phyloP scores from a whole-genome alignment of 2,797 vertebrate genomes.

The Sebastes alutus region DNA sequence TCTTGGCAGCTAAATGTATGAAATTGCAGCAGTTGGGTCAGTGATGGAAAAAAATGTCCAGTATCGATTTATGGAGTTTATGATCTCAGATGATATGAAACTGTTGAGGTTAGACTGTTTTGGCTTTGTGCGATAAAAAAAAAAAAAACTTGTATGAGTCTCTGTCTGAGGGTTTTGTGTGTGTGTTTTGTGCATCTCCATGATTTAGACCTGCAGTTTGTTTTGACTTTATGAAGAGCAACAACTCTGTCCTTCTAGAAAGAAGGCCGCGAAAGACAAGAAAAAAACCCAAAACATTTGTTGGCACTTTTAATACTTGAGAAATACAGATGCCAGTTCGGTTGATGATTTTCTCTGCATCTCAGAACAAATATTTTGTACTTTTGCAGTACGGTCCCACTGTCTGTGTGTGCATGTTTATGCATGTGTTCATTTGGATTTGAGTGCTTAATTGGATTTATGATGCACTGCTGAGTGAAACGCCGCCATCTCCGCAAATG shows the following conservation, averaged over 20 bases:
- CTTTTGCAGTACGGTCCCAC: conserved; percentile 22
- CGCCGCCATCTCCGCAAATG: conserved; percentile 34
- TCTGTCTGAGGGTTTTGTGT: conserved; percentile 6
- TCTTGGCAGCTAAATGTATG: conserved; percentile 19
- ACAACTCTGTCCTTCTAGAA: conserved; percentile 1
- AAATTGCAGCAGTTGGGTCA: conserved; percentile 18
- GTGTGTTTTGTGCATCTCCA: background rate
- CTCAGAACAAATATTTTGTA: conserved; percentile 41
- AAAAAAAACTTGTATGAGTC: background rate
- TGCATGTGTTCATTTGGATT: conserved; percentile 54
- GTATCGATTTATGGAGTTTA: conserved; percentile 40
- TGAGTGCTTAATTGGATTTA: conserved; percentile 66
- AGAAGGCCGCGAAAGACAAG: background rate
- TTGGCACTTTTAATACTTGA: conserved; percentile 30
- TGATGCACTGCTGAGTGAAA: conserved; percentile 47
- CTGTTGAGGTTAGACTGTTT: conserved; percentile 7
- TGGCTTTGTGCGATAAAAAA: background rate
- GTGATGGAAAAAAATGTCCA: conserved; percentile 32
- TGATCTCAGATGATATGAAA: conserved; percentile 36
- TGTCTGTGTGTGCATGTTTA: conserved; percentile 30
- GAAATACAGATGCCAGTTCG: conserved; percentile 18
- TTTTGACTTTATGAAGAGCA: conserved; percentile 24
- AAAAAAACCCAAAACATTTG: conserved; percentile 5
- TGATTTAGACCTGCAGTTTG: conserved; percentile 19
- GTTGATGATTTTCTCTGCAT: conserved; percentile 23